Conservation (phyloP, 2,797 vertebrate genomes). For the Centropyge bicolor region DNA sequence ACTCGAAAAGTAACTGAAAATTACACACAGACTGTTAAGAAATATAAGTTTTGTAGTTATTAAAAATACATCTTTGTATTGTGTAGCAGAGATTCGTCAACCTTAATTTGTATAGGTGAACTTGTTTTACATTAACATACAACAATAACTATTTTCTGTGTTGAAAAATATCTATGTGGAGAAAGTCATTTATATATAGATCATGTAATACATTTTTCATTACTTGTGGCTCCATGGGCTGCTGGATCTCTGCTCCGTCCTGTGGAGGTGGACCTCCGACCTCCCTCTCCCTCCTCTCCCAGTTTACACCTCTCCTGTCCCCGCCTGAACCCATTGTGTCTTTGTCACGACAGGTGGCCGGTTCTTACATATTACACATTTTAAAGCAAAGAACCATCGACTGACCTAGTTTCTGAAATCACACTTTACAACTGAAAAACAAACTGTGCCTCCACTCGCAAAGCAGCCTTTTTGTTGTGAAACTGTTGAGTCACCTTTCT, state of each 20-base stretch:
- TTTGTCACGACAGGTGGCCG: not conserved
- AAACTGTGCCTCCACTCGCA: constrained; percentile 25
- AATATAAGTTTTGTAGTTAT: no score
- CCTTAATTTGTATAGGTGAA: no score
- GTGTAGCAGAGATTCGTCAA: not conserved
- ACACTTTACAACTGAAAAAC: constrained; percentile 31
- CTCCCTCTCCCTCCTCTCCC: not conserved
- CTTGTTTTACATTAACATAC: no score
- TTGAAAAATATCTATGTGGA: no score
- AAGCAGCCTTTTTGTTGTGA: constrained; percentile 36
- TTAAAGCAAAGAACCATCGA: constrained; percentile 23
- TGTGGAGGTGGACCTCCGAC: not conserved
- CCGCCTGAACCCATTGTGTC: not conserved
- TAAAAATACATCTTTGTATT: not conserved
- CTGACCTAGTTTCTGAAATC: constrained; percentile 32
- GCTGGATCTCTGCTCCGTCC: not conserved
- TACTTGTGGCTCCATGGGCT: no score
- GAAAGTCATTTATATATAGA: no score
- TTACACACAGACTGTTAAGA: no score
- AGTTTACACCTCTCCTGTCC: not conserved
- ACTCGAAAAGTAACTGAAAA: no score
- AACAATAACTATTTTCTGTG: no score
- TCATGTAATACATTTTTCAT: no score
- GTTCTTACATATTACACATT: not conserved
- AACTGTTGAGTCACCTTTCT: constrained; percentile 54